Evolutionary conservation across 2,888 invertebrate species (phyloP), one percentile per base, ranked within the genome.

Genomic region (Trichogramma dendrolimi): DNA sequence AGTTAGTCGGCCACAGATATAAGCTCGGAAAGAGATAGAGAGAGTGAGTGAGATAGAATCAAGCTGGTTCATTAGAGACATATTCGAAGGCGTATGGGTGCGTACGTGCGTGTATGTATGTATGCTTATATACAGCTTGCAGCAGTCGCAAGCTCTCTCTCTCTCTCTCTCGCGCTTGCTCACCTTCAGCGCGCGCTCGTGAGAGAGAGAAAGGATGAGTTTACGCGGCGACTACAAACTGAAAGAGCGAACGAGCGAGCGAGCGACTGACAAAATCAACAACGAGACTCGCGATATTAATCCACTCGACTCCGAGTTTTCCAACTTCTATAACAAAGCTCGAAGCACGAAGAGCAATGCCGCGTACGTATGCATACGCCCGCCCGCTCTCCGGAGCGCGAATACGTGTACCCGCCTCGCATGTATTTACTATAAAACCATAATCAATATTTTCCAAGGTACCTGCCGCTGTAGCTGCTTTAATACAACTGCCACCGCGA

Each of bases 41-140:
- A 27, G 27, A 27, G 27, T 27, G 27, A 27, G 27, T 27, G 27
- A 27, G 27, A 27, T 27, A 27, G 27, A 27, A 27, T 27, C 78
- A 79, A 79, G 75, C 72, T 72, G 75, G 78, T 79, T 79, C 79
- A 79, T 79, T 79, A 79, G 79, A 79, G 78, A 78, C 77, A 78
- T 79, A 77, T 74, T 71, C 71, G 71, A 72, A 72, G 69, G 63
- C 59, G 65, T 57, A 60, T 40, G 48, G 57, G 56, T 27, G 27
- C 27, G 27, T 27, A 27, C 27, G 27, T 27, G 27, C 27, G 27
- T 27, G 27, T 27, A 27, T 27, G 27, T 27, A 27, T 27, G 27
- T 27, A 27, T 27, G 27, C 27, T 27, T 27, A 27, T 27, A 27
- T 27, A 27, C 27, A 27, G 27, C 27, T 27, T 27, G 27, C 27